Base-by-base conservation (phyloP, 1,140 invertebrate genomes). In the Vanessa atalanta region DNA sequence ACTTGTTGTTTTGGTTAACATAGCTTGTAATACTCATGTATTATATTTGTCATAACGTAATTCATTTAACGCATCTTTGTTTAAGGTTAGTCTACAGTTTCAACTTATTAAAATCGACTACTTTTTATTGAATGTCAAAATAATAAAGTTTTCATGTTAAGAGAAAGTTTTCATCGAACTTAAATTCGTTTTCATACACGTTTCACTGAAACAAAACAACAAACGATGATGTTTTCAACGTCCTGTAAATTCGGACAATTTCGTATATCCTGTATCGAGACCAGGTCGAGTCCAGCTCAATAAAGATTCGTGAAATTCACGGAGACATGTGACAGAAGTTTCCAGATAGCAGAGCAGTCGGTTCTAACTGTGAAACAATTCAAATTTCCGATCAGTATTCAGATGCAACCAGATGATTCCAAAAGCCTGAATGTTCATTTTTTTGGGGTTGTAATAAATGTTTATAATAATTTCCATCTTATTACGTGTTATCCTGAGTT, bases 321-420 rank as follows among this genome's bases (percentile, higher is more conserved):
- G 72, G n/a, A 47, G 60, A 74, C 72, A 74, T 74, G 72, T 75
- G 73, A 75, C 73, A 75, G 61, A 75, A 75, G 60, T 75, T 70
- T 70, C n/a, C 47, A 60, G 15, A 65, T 69, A 63, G 26, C 20
- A 43, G 57, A 13, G 57, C 60, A 43, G 48, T 20, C 20, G 20
- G 20, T 50, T 43, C 26, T 47, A 65, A 71, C 51, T 71, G 61
- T 3, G 60, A 26, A 68, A 68, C 53, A 68, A 57, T 68, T 57
- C 66, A 37, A 68, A 68, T 68, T 26, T 16, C 66, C 20, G 57
- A 68, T 57, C 37, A 23, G 66, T 47, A 68, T 47, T 57, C 47
- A 51, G 43, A 57, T 53, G 20, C 11, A 23, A 60, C 26, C 57
- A 61, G 57, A 65, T 47, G 16, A 64, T 16, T 9, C 43, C n/a